phyloP scores from a whole-genome alignment of 2,113 vertebrate species.

The Colaptes auratus region DNA sequence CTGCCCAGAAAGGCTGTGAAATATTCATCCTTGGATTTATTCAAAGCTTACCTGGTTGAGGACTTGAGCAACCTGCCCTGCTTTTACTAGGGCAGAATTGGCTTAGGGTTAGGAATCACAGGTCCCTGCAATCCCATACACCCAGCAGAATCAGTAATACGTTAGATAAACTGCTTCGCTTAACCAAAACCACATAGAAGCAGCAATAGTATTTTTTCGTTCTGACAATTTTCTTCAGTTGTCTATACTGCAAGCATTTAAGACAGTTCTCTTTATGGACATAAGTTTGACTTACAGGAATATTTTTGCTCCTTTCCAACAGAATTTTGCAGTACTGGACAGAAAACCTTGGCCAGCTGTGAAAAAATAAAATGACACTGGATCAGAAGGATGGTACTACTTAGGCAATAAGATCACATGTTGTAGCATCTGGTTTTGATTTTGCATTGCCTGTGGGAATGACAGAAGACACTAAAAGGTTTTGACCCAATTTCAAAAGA shows the following conservation, averaged over 20 bases:
- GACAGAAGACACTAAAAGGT: not conserved
- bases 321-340: not conserved
- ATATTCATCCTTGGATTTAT: not conserved
- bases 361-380: not conserved
- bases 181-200: not conserved
- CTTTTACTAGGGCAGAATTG: not conserved
- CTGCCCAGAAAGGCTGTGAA: not conserved
- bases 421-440: not conserved
- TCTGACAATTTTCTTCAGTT: not conserved
- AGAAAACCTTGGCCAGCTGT: not conserved
- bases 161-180: not conserved
- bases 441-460: not conserved
- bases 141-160: not conserved
- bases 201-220: fast-evolving
- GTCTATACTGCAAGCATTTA: not conserved
- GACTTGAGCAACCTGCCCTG: not conserved
- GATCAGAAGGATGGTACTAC: not conserved
- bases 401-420: not conserved
- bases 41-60: not conserved
- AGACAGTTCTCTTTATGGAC: not conserved
- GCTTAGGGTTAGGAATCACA: not conserved
- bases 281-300: not conserved
- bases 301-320: not conserved
- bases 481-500: not conserved
- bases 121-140: not conserved